phyloP scores from a whole-genome alignment of 2,797 vertebrate genomes.

The Ibycter americanus region DNA sequence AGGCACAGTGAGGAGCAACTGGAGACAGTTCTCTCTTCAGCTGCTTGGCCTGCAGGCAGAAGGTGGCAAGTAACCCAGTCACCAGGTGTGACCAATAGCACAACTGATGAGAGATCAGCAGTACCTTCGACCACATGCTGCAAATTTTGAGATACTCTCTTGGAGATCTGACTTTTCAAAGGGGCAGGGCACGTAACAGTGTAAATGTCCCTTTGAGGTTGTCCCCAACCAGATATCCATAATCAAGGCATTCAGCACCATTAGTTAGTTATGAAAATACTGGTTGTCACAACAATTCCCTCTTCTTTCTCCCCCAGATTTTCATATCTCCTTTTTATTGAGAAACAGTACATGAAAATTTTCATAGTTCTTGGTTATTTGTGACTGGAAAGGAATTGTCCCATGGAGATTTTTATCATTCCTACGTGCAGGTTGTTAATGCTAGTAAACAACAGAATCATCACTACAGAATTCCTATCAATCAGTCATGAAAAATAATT shows the following conservation, averaged over 20 bases:
- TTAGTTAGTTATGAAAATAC: background rate
- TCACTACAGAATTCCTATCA: background rate
- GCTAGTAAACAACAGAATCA: background rate
- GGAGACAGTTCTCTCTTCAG: background rate
- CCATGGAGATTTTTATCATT: background rate
- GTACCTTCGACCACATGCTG: background rate
- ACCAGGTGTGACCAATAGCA: background rate
- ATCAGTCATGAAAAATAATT: background rate
- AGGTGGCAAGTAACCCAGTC: background rate
- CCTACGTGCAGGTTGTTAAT: background rate
- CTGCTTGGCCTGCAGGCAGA: background rate
- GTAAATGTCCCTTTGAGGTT: background rate
- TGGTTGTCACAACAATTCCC: background rate
- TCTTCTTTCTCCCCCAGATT: background rate
- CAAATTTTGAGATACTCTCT: background rate
- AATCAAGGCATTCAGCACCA: background rate
- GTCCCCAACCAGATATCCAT: background rate
- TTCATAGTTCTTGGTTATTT: background rate
- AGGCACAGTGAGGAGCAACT: background rate
- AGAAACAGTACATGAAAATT: background rate
- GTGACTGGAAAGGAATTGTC: background rate
- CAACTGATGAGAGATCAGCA: background rate
- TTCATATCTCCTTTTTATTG: background rate
- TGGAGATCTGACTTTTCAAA: background rate
- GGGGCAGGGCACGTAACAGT: background rate